Percentiles rank a stretch among this genome's conserved stretches.
phyloP scores from a whole-genome alignment of 2,888 invertebrate species.

The Hydrotaea cyrtoneurina region DNA sequence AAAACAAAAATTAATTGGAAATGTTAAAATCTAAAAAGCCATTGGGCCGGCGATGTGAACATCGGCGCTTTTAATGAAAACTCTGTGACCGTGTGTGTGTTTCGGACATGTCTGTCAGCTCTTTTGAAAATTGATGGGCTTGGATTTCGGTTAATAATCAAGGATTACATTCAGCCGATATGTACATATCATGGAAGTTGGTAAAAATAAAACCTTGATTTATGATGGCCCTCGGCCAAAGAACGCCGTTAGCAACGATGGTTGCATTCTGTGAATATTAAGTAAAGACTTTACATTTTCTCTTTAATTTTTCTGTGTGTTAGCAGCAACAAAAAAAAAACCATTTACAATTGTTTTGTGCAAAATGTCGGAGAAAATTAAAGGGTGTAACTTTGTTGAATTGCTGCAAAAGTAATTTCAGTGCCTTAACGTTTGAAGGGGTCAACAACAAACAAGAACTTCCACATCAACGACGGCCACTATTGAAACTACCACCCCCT shows the following conservation, averaged over 20 bases:
- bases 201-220: conserved; percentile 8
- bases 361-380: conserved; percentile 16
- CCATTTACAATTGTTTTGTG: conserved; percentile 3
- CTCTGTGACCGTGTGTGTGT: background rate
- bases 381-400: conserved; percentile 11
- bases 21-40: background rate
- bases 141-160: conserved; percentile 3
- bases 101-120: background rate
- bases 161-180: background rate
- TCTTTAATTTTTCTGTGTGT: background rate
- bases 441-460: conserved; percentile 8
- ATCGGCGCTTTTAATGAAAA: no score
- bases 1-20: background rate
- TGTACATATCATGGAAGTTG: background rate
- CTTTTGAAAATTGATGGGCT: conserved; percentile 1
- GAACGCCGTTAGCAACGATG: background rate
- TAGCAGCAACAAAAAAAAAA: background rate
- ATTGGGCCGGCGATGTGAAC: no score
- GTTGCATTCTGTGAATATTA: background rate
- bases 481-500: background rate
- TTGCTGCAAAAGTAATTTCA: conserved; percentile 6
- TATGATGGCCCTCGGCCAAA: conserved; percentile 2
- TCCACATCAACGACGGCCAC: background rate
- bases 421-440: background rate
- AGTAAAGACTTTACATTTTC: background rate